Conservation (phyloP, 2,888 invertebrate species). For the Nymphalis urticae region DNA sequence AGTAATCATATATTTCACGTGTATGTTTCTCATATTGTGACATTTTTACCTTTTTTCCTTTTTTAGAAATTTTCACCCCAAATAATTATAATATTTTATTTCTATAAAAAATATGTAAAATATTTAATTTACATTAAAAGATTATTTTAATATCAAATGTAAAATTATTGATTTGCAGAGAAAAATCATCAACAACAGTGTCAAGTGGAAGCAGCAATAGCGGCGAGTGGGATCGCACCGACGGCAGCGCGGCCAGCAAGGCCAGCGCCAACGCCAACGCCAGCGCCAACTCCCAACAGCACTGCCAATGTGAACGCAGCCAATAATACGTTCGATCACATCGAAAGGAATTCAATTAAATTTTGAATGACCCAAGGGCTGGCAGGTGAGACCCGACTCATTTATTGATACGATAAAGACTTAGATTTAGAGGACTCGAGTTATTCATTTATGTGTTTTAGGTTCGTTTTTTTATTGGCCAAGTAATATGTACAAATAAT, state of each 20-base stretch:
- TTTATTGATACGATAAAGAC: background rate
- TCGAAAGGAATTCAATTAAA: conserved; percentile 84
- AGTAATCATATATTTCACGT: background rate
- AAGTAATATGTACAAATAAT: too few relatives aligned
- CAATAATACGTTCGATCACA: conserved; percentile 82
- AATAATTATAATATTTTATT: too few relatives aligned
- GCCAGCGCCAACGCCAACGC: conserved; percentile 33
- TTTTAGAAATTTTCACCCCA: too few relatives aligned
- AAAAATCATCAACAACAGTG: conserved; percentile 58
- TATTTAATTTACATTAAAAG: too few relatives aligned
- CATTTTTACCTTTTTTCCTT: too few relatives aligned
- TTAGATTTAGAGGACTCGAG: background rate
- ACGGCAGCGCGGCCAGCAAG: conserved; percentile 59
- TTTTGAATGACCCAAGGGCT: conserved; percentile 85
- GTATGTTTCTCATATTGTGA: background rate
- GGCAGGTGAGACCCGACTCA: conserved; percentile 62
- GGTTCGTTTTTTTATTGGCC: too few relatives aligned
- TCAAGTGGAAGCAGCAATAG: conserved; percentile 66
- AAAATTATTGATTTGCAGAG: conserved; percentile 47
- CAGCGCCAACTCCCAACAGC: conserved; percentile 34
- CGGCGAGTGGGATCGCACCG: conserved; percentile 67
- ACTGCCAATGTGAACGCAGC: conserved; percentile 51
- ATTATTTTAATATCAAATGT: too few relatives aligned
- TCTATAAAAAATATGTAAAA: too few relatives aligned
- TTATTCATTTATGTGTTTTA: too few relatives aligned